Base-by-base conservation (phyloP, 2,113 vertebrate species). In the Ondatra zibethicus region DNA sequence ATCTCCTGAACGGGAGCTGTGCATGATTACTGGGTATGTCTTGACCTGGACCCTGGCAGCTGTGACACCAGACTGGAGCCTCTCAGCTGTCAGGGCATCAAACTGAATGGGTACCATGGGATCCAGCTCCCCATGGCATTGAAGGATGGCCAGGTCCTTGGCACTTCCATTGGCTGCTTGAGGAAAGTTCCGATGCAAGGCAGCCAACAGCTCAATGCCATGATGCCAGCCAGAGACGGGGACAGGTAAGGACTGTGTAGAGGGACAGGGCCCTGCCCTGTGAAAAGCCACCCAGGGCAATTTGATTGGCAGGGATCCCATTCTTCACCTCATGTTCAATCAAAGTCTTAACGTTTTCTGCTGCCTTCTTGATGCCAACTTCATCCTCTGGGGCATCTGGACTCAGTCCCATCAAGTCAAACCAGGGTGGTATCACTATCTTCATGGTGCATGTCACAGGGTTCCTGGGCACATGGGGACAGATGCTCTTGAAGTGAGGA, bases 291-390 rank as follows among this genome's bases (percentile, higher is more conserved):
- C 99, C 99, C 72, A 99, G 99, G 70, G 99, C 98, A 85, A 99
- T 99, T 17, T 99, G 99, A 96, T 99, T 98, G 81, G 99, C 98
- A 12, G 99, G 99, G 93, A 99, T 99, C 89, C 99, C 99, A 0
- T 99, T 99, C 99, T 99, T 99, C 96, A 99, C 98, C 98, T 99
- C 99, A 0, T 99, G 99, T 93, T 99, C 99, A 2, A 99, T 99
- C 94, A 99, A 99, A 95, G 99, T 99, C 99, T 99, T 99, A 97
- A 99, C 99, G 98, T 98, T 99, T 94, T 99, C 99, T 95, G 99
- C 99, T 23, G 99, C 99, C 98, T 99, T 99, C 99, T 99, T 99
- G 97, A 99, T 99, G 85, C 99, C 99, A 95, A 98, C 98, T 98
- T 99, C 99, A 5, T 99, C 99, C 97, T 99, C 99, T 0, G 99